Conservation (phyloP, 2,113 vertebrate genomes). For the Pagrus major region DNA sequence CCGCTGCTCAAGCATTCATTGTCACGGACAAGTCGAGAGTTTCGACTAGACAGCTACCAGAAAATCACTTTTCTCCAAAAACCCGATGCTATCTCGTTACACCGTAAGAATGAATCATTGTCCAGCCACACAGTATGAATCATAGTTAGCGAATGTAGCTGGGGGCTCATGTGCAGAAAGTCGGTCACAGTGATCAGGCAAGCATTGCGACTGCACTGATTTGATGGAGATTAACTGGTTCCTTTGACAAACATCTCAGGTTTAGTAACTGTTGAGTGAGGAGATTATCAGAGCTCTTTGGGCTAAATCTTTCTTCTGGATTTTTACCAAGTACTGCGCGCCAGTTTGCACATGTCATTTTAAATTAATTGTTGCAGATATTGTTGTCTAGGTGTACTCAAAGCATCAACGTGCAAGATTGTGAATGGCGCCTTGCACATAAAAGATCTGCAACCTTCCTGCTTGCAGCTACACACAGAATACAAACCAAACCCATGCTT, state of each 20-base stretch:
- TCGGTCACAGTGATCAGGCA: conserved; percentile 55
- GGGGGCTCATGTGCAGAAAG: conserved; percentile 56
- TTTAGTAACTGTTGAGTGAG: conserved; percentile 72
- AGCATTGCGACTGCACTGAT: conserved; percentile 65
- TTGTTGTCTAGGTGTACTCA: neutral
- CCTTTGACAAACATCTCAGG: conserved; percentile 72
- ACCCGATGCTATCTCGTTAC: conserved; percentile 64
- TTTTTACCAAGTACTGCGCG: conserved; percentile 67
- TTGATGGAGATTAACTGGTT: conserved; percentile 69
- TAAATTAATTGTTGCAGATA: conserved; percentile 5
- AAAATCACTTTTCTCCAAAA: conserved; percentile 70
- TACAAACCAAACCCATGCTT: neutral
- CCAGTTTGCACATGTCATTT: conserved; percentile 43
- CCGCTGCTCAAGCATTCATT: conserved; percentile 73
- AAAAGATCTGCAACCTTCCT: neutral
- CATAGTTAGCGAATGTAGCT: conserved; percentile 61
- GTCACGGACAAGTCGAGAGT: conserved; percentile 65
- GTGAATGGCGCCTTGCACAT: neutral
- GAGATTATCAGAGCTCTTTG: conserved; percentile 76
- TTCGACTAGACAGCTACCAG: conserved; percentile 54
- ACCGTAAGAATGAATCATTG: conserved; percentile 72
- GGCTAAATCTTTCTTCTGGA: conserved; percentile 79
- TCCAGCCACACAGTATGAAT: conserved; percentile 62
- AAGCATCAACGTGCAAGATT: neutral
- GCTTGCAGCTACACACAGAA: conserved; percentile 4